phyloP scores from a whole-genome alignment of 2,888 invertebrate genomes.

The Ceratothoa steindachneri region DNA sequence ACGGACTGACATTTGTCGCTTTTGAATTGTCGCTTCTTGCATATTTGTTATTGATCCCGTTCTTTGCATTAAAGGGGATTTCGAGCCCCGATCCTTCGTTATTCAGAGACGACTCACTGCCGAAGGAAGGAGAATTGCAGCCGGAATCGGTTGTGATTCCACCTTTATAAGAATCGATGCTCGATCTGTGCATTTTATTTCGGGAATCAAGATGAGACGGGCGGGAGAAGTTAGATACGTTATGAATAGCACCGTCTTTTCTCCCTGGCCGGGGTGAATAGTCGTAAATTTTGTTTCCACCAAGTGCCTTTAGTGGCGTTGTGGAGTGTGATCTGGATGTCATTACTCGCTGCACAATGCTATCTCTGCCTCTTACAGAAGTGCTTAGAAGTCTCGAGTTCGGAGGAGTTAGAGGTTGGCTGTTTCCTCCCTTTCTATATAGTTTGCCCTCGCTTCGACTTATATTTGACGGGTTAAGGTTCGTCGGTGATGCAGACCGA shows the following conservation, averaged over 20 bases:
- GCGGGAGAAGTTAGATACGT: conserved; percentile 3
- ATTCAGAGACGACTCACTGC: conserved; percentile 32
- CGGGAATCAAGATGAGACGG: conserved; percentile 26
- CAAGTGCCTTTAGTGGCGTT: background rate
- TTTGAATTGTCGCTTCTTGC: background rate
- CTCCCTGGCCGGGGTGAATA: background rate
- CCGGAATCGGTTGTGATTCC: conserved; percentile 41
- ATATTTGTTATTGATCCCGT: background rate
- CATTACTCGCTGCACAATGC: background rate
- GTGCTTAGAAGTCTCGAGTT: too few relatives aligned
- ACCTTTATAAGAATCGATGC: conserved; percentile 29
- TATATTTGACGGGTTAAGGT: too few relatives aligned
- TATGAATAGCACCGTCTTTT: background rate
- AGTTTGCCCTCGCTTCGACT: too few relatives aligned
- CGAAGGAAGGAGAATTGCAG: conserved; percentile 33
- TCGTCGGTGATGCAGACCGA: too few relatives aligned
- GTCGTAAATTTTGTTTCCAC: background rate
- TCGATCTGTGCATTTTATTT: conserved; percentile 34
- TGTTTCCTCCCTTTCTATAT: too few relatives aligned
- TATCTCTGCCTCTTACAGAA: background rate
- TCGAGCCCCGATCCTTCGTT: background rate
- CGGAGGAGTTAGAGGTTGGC: too few relatives aligned
- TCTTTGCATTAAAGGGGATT: background rate
- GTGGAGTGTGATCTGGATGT: background rate
- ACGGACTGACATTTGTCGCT: background rate